Base-by-base conservation (phyloP, 2,797 vertebrate genomes). In the Acanthurus lineatus region DNA sequence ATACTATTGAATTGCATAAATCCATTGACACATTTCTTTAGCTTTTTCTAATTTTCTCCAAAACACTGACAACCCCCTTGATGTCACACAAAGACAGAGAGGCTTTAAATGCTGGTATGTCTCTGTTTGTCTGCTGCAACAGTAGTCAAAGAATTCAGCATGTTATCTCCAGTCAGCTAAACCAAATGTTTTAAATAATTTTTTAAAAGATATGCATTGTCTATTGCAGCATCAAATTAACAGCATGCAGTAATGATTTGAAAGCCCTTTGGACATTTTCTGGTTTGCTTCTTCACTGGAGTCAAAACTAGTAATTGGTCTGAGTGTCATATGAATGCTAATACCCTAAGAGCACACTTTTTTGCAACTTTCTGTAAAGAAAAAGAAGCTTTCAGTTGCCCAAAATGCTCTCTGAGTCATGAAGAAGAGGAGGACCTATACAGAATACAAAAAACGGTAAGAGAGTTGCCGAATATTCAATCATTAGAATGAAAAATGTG, bases 401-500 rank as follows among this genome's bases (percentile, higher is more conserved):
- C 3, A 66, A 66, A 48, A 16, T 66, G n/a, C 10, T 28, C 22
- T 22, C 44, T 35, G 14, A 49, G 20, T 40, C 32, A 61, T 19
- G 4, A 16, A 58, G 22, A 28, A 3, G 14, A 9, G 48, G 19
- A n/a, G 52, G 1, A 60, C 8, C 3, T 38, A 35, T 25, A 4
- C 16, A 35, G 54, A 59, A 51, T 32, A 47, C 45, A 45, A 32
- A 76, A 28, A 72, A 60, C 51, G 42, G 47, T 54, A 71, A 38
- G 10, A 42, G 47, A 32, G 25, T 8, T 9, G 17, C 17, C 6
- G 62, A 42, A 22, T 25, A 20, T 22, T 28, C 16, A 20, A 58
- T 67, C 52, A 6, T 14, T 10, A 62, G 32, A 28, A 19, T 20
- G 52, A 58, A 42, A 58, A 25, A n/a, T 4, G 51, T 57, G 20